Conservation (phyloP, 2,797 vertebrate species). For the Chaunax sp. region DNA sequence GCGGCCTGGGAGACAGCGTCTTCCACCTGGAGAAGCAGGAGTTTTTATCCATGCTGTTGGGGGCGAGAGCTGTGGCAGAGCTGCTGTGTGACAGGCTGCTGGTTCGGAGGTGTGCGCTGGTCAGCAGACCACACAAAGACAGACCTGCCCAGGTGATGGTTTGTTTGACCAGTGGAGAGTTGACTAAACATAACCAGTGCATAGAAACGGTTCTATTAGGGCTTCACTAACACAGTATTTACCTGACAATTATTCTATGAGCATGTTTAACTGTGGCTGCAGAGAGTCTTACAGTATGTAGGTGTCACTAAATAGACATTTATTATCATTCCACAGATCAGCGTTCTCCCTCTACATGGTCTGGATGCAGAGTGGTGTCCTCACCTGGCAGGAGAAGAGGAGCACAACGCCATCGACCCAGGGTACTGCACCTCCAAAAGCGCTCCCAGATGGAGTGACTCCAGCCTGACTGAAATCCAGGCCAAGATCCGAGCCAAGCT, state of each 20-base stretch:
- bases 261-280: no score
- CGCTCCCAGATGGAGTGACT: constrained; percentile 75
- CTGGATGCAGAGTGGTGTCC: constrained; percentile 78
- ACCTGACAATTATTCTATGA: no score
- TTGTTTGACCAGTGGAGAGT: not conserved
- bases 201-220: not conserved
- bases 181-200: no score
- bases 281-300: no score
- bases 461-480: constrained; percentile 67
- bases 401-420: constrained; percentile 72
- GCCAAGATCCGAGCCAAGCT: constrained; percentile 70
- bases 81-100: constrained; percentile 78
- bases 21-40: constrained; percentile 75
- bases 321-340: constrained; percentile 56
- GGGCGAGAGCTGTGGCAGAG: constrained; percentile 63
- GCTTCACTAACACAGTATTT: no score
- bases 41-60: constrained; percentile 73
- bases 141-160: constrained; percentile 68
- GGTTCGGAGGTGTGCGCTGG: constrained; percentile 78
- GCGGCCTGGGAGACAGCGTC: constrained; percentile 58
- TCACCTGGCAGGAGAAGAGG: constrained; percentile 77
- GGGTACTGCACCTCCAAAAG: constrained; percentile 83
- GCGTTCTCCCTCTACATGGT: constrained; percentile 81
- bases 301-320: no score
- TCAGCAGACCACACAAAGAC: constrained; percentile 73